Conservation (phyloP, 2,113 vertebrate genomes). For the Thalassarche chlororhynchos region DNA sequence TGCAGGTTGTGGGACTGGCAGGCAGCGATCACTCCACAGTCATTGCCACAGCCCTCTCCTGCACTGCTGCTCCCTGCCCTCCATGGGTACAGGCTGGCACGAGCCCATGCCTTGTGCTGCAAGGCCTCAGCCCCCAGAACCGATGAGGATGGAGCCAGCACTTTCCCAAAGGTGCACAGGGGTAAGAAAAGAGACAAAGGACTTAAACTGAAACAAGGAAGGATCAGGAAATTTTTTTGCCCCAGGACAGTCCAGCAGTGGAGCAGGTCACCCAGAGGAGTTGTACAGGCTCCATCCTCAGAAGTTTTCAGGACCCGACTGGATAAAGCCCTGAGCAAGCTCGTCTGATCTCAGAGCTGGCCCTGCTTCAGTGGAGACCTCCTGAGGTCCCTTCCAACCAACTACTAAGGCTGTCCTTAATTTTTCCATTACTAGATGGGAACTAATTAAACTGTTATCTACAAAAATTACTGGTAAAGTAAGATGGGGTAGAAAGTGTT, state of each 20-base stretch:
- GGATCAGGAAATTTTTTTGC: not conserved
- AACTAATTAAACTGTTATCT: not conserved
- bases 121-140: not conserved
- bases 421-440: not conserved
- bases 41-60: not conserved
- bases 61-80: not conserved
- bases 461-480: not conserved
- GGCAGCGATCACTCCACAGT: not conserved
- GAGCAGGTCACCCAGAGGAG: not conserved
- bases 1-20: not conserved
- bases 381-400: not conserved
- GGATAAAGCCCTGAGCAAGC: not conserved
- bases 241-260: too few species aligned
- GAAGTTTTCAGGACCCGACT: not conserved
- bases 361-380: not conserved
- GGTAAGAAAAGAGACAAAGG: not conserved
- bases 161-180: not conserved
- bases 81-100: not conserved
- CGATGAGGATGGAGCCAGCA: fast-evolving
- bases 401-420: not conserved
- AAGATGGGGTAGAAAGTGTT: not conserved
- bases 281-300: not conserved
- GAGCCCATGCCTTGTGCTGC: not conserved
- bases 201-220: not conserved
- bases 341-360: not conserved